Evolutionary conservation across 2,113 vertebrate genomes (phyloP), one percentile per base, ranked within the genome.

Genomic region (Psammodynastes pulverulentus): DNA sequence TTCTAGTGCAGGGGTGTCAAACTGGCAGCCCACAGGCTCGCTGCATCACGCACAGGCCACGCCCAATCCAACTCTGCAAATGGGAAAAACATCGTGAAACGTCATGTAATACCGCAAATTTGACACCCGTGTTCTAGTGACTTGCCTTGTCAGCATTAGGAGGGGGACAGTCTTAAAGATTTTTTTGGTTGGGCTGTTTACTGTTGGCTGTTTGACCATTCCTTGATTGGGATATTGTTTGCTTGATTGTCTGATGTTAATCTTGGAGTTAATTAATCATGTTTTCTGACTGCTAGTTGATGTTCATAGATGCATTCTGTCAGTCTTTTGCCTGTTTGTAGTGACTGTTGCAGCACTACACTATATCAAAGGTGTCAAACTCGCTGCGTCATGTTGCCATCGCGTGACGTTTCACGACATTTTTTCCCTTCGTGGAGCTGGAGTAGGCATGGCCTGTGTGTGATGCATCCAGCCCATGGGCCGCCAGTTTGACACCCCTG

Each of bases 21-120:
- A 54, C 53, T 54, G 21, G 53, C 5, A 1, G 5, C 52, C 19
- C 1, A 1, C 5, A 21, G 53, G 53, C 53, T 5, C 1, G 21
- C 7, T 54, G 19, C 21, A 2, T 54, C 53, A 23, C 19, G 1
- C 19, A 0, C 53, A 54, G 21, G 53, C 21, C 53, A 54, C 21
- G 5, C 21, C 53, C 53, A 23, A 6, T 21, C 53, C 17, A 53
- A 19, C 19, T 53, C 19, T 19, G 1, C 2, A 6, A 54, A 54
- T 23, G 21, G 53, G 21, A 54, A 23, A 54, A 54, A 54, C 21
- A 54, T 8, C 21, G 0, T 5, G 2, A 54, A 53, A 54, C 21
- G 8, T 54, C 17, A 53, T 1, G 5, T n/a, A n/a, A n/a, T n/a
- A n/a, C 19, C 0, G 2, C 6, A 2, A 8, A 5, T 23, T 23